Base-by-base conservation (phyloP, 2,113 vertebrate species). In the Microcebus tavaratra region DNA sequence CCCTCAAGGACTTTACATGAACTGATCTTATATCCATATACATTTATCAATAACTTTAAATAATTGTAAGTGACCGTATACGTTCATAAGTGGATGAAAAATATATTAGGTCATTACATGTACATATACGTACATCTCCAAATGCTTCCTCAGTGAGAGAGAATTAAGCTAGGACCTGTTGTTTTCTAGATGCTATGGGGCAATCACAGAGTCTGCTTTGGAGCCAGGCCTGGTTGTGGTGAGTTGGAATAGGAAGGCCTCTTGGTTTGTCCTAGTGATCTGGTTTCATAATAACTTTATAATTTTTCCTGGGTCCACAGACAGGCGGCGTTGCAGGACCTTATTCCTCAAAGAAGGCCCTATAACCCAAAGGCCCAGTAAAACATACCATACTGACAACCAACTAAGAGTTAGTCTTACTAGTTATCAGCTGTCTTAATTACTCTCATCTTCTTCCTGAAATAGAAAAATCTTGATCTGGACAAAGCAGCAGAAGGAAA, bases 231-330 rank as follows among this genome's bases (percentile, higher is more conserved):
- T 78, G 86, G 45, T 82, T 73, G 84, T 93, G 94, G 70, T 93
- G 97, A 96, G 88, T 88, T 88, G 70, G 89, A 94, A 53, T 95
- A 93, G 91, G 68, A 93, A 98, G 96, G 96, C 94, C 97, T 97
- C 81, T 88, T 78, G 88, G 88, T 97, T 86, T 98, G 98, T 96
- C 96, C 98, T 95, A 97, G 96, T 97, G 97, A 96, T 98, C 97
- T 97, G 98, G 97, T 98, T 98, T 98, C 98, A 84, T 98, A 97
- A 94, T 95, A 98, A 97, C 93, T 97, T 96, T 65, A 57, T 91
- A 59, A 57, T 96, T 97, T 96, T 98, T 92, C 95, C 76, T 67
- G 93, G 94, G 83, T 81, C 93, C 78, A 84, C 98, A 97, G 98
- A 94, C 95, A 98, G 98, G 97, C 97, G 97, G 97, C 98, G 98